These are phyloP conservation scores for Trachymyrmex cornetzi DNA, from an alignment of 1,140 invertebrate genomes.

Conservation along the genomic window DNA sequence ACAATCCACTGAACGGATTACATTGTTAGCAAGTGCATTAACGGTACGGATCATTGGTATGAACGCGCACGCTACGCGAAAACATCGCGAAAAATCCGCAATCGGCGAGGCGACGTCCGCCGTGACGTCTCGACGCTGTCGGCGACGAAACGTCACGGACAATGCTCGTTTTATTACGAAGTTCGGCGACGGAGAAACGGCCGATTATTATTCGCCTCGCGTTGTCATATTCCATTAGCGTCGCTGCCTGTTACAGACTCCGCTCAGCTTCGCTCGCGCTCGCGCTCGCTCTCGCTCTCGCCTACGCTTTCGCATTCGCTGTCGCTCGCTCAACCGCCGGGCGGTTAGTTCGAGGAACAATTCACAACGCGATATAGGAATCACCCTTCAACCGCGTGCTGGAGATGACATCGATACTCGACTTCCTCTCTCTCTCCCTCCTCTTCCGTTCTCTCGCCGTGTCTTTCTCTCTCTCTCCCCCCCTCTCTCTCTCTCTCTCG, in stretches of 20 bases:
- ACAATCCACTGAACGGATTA: background rate
- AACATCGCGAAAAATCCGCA: constrained; percentile 65
- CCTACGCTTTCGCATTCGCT: constrained; percentile 20
- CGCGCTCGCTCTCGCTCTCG: constrained; percentile 15
- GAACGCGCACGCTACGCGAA: background rate
- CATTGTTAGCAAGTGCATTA: constrained; percentile 23
- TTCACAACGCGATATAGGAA: constrained; percentile 79
- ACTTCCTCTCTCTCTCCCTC: constrained; percentile 65
- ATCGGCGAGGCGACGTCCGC: constrained; percentile 56
- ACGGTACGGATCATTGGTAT: constrained; percentile 10
- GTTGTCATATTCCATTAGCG: constrained; percentile 84
- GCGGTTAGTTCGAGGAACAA: constrained; percentile 81
- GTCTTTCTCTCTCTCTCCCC: background rate
- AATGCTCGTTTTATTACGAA: constrained; percentile 81
- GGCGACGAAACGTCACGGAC: constrained; percentile 79
- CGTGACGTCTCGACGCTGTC: constrained; percentile 53
- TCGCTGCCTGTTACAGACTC: constrained; percentile 82
- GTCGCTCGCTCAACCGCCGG: constrained; percentile 60
- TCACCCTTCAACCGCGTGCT: constrained; percentile 80
- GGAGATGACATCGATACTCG: constrained; percentile 83
- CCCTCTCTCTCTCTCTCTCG: background rate
- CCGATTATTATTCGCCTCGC: constrained; percentile 82
- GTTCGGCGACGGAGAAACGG: constrained; percentile 76
- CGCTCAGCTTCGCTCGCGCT: constrained; percentile 57
- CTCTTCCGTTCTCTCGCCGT: background rate